Evolutionary conservation across 2,888 invertebrate genomes (phyloP).

Genomic region (Ceramica pisi): DNA sequence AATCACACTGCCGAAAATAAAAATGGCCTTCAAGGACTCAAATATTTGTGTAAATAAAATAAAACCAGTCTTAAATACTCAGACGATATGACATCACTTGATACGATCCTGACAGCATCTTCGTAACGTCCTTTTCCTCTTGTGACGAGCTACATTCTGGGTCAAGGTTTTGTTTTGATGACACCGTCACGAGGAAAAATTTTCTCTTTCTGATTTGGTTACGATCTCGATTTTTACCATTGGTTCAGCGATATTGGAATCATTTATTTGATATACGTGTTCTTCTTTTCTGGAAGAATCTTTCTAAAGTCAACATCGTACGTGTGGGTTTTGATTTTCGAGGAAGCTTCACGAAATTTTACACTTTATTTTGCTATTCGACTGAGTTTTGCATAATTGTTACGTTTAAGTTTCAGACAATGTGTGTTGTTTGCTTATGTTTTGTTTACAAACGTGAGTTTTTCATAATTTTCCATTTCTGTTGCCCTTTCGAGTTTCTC

Average conservation of each 20-base stretch:
- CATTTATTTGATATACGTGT: slow-evolving; percentile 8
- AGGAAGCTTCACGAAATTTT: background rate
- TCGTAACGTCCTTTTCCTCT: slow-evolving; percentile 77
- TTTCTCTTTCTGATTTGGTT: slow-evolving; percentile 67
- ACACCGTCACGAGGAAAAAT: slow-evolving; percentile 76
- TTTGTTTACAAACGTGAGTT: background rate
- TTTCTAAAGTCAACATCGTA: background rate
- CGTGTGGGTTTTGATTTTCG: background rate
- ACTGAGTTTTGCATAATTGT: background rate
- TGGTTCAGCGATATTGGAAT: slow-evolving; percentile 24
- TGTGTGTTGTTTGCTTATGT: background rate
- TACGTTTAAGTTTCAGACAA: slow-evolving; percentile 1
- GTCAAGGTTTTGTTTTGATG: slow-evolving; percentile 88
- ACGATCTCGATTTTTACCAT: slow-evolving; percentile 31
- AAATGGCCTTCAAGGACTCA: slow-evolving; percentile 33
- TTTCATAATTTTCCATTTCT: slow-evolving; percentile 32
- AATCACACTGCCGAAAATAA: slow-evolving; percentile 17
- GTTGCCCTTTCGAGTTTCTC: slow-evolving; percentile 52
- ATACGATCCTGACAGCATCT: slow-evolving; percentile 62
- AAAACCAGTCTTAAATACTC: slow-evolving; percentile 63
- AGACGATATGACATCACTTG: slow-evolving; percentile 62
- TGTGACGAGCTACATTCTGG: slow-evolving; percentile 77
- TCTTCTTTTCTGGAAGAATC: slow-evolving; percentile 2
- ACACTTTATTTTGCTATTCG: background rate
- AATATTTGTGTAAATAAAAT: slow-evolving; percentile 50